These are phyloP conservation scores for Mirza zaza DNA, from an alignment of 2,113 vertebrate species.

Conservation along the genomic window DNA sequence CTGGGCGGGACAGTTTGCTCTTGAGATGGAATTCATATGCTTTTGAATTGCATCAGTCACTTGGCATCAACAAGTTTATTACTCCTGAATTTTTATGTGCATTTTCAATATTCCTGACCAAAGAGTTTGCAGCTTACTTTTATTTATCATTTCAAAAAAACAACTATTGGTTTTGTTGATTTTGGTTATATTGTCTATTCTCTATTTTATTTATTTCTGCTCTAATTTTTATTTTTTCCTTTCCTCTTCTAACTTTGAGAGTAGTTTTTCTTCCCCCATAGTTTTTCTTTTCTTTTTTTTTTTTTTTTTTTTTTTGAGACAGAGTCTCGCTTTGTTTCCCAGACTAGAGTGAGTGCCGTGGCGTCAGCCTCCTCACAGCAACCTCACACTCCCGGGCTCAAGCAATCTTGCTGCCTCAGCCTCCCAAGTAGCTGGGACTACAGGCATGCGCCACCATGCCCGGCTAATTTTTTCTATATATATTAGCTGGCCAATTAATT, in stretches of 20 bases:
- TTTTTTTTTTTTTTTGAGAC: too few species aligned
- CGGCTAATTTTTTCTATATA: too few species aligned
- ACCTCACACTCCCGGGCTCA: too few species aligned
- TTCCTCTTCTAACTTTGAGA: neutral
- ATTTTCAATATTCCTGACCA: conserved; percentile 46
- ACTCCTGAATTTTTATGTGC: neutral
- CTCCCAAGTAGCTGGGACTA: too few species aligned
- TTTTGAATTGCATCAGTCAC: neutral
- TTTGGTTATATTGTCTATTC: neutral
- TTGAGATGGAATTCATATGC: neutral
- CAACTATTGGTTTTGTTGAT: neutral
- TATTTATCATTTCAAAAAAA: neutral
- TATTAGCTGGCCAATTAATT: too few species aligned
- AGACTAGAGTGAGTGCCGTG: too few species aligned
- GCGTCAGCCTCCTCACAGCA: too few species aligned
- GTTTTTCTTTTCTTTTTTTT: neutral
- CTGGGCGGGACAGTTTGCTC: neutral
- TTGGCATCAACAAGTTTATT: neutral
- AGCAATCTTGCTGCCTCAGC: too few species aligned
- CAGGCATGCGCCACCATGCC: too few species aligned
- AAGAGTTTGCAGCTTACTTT: neutral
- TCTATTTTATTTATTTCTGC: neutral
- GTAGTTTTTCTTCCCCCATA: neutral
- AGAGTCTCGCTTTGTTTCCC: too few species aligned
- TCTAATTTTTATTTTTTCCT: neutral